Evolutionary conservation across 2,797 vertebrate genomes (phyloP).

Genomic region (Champsocephalus esox): DNA sequence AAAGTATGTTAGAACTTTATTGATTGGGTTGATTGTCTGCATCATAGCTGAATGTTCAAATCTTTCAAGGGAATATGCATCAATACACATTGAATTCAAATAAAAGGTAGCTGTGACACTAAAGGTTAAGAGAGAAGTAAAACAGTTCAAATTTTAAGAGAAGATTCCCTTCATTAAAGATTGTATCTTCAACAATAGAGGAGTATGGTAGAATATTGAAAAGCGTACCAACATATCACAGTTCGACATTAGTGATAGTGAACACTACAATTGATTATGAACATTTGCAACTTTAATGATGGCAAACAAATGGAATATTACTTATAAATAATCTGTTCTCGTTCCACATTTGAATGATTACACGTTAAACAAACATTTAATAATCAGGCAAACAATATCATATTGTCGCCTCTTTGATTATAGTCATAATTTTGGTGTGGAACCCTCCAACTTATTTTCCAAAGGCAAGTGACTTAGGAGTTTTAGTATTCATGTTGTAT

Average conservation of each 20-base stretch:
- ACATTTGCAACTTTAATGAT: neutral
- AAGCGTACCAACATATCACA: neutral
- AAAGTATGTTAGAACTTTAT: conserved; percentile 31
- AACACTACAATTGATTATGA: neutral
- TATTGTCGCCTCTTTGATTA: neutral
- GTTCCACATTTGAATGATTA: neutral
- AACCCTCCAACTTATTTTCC: neutral
- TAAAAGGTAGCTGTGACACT: neutral
- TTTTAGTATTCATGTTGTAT: neutral
- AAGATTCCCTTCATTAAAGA: neutral
- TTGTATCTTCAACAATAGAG: conserved; percentile 1
- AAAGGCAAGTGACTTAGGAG: neutral
- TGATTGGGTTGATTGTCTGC: conserved; percentile 18
- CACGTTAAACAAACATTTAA: neutral
- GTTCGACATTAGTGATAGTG: neutral
- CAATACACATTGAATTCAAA: neutral
- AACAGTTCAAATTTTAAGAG: neutral
- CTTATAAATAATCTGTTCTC: neutral
- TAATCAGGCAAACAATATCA: neutral
- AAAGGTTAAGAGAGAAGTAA: neutral
- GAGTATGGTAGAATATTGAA: neutral
- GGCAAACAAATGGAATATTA: neutral
- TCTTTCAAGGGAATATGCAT: neutral
- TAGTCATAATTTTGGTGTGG: neutral
- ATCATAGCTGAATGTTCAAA: neutral